Evolutionary conservation across 1,140 invertebrate genomes (phyloP).

Genomic region (Drosophila truncata): DNA sequence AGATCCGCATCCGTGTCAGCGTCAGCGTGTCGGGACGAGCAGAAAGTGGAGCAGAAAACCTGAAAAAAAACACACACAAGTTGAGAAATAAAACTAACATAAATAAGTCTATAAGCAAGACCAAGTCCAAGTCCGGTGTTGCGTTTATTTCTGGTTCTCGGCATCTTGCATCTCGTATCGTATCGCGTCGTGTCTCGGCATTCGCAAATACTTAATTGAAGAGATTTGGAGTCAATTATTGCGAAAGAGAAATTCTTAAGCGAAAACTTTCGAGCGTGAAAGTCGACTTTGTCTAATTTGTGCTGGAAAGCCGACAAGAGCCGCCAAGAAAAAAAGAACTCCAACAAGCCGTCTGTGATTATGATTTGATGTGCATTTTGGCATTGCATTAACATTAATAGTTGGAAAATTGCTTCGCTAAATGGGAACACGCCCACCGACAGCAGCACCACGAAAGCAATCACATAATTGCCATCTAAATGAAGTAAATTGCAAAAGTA

Average conservation of each 20-base stretch:
- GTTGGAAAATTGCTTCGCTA: conserved; percentile 50
- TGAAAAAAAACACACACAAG: conserved; percentile 38
- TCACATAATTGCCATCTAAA: conserved; percentile 70
- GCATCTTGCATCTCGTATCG: conserved; percentile 22
- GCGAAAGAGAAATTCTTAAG: conserved; percentile 80
- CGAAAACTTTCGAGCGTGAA: conserved; percentile 74
- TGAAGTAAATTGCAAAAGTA: conserved; percentile 52
- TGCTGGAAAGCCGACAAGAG: conserved; percentile 44
- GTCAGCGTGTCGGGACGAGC: conserved; percentile 50
- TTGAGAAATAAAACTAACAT: conserved; percentile 24
- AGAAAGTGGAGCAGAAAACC: conserved; percentile 78
- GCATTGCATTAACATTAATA: conserved; percentile 58
- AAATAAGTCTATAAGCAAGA: conserved; percentile 6
- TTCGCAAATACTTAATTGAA: conserved; percentile 74
- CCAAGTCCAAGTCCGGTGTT: conserved; percentile 18
- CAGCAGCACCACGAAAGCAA: conserved; percentile 22
- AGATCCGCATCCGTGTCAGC: conserved; percentile 72
- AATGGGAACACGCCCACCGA: conserved; percentile 62
- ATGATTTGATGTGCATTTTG: conserved; percentile 54
- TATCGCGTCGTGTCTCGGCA: conserved; percentile 42
- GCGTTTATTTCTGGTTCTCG: conserved; percentile 70
- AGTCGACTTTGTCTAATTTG: conserved; percentile 72
- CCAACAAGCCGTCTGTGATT: conserved; percentile 32
- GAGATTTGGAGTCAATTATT: conserved; percentile 79
- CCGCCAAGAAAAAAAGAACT: conserved; percentile 14